Base-by-base conservation (phyloP, 2,888 invertebrate genomes). In the Stomorhina lunata region DNA sequence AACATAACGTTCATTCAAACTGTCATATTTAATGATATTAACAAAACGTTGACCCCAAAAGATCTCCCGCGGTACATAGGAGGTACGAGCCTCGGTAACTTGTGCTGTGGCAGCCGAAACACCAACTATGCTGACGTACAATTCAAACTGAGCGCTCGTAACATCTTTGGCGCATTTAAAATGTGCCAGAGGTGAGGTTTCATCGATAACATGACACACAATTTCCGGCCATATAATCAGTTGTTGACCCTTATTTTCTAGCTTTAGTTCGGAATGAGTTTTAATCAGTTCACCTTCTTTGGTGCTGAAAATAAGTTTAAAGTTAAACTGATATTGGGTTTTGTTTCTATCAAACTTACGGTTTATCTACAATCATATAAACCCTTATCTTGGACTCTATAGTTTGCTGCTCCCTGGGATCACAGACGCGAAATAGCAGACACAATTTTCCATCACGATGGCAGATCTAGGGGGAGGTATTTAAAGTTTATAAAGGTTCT, bases 171-270 rank as follows among this genome's bases (percentile, higher is more conserved):
- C 95, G 0, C 95, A 95, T 0, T 95, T 94, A 86, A 96, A 93
- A 86, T 95, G 94, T 90, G 93, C 96, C 57, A 98, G 93, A 0
- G 98, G 98, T 87, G 96, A 96, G 25, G 90, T 89, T 9, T 92
- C 92, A 87, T 96, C 94, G 84, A 98, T 97, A 78, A 93, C 93
- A 90, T 98, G 98, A 10, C 95, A 95, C 9, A 98, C 94, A 1
- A 96, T 96, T 87, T 96, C 94, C 0, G 98, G 98, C 97, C 97
- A 98, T 50, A 96, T 93, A 86, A 97, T 95, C 40, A 93, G 89
- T 37, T 95, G 94, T 80, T 89, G 86, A 0, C 94, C 94, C 63
- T 93, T 93, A 80, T 94, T 93, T 88, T 93, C 93, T 82, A 95
- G 89, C 84, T 93, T 92, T 59, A 97, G 91, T 85, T 94, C 94